phyloP scores from a whole-genome alignment of 2,888 invertebrate species.

The Archaeoteleia sp. region DNA sequence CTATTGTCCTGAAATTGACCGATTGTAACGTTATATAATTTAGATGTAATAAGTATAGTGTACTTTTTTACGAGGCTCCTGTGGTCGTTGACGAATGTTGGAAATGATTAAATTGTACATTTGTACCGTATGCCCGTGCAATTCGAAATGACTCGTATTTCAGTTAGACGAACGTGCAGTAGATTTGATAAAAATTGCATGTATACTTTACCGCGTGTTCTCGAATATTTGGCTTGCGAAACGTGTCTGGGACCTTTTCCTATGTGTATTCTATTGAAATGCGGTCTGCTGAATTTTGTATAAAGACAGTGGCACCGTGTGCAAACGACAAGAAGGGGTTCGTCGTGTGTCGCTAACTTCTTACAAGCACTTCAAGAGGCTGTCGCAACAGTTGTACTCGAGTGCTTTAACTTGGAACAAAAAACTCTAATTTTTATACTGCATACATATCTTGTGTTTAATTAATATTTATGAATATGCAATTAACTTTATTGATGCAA shows the following conservation, averaged over 20 bases:
- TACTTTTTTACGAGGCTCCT: too few relatives aligned
- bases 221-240: conserved; percentile 29
- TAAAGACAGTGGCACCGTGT: conserved; percentile 33
- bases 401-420: conserved; percentile 7
- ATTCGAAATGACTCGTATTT: conserved; percentile 13
- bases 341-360: conserved; percentile 27
- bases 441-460: conserved; percentile 6
- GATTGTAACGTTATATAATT: too few relatives aligned
- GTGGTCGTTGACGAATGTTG: conserved; percentile 7
- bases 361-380: conserved; percentile 34
- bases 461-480: conserved; percentile 15
- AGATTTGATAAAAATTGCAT: conserved; percentile 38
- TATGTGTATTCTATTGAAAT: conserved; percentile 35
- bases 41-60: too few relatives aligned
- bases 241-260: conserved; percentile 22
- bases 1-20: too few relatives aligned
- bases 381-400: conserved; percentile 19
- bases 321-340: conserved; percentile 26
- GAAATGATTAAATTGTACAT: conserved; percentile 6
- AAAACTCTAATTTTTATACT: conserved; percentile 14
- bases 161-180: conserved; percentile 6
- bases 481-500: background rate
- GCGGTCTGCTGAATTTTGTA: conserved; percentile 43
- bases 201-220: conserved; percentile 22
- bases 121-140: conserved; percentile 7